These are phyloP conservation scores for Euphonia xanthogaster DNA, from an alignment of 2,797 vertebrate species.

Conservation along the genomic window DNA sequence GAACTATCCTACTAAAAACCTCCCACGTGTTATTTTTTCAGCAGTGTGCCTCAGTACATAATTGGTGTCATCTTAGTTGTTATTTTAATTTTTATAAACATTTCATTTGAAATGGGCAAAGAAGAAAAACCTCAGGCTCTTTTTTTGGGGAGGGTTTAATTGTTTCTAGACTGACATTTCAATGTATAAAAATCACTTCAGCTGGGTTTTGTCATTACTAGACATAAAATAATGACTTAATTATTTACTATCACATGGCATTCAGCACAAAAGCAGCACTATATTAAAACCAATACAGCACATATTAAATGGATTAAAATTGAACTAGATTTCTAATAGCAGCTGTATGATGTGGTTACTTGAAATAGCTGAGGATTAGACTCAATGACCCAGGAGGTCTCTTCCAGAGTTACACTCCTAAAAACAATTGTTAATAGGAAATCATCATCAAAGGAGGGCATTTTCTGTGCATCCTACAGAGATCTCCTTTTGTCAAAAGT, in stretches of 20 bases:
- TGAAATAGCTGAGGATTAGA: conserved; percentile 37
- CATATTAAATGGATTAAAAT: conserved; percentile 60
- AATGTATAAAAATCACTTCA: conserved; percentile 20
- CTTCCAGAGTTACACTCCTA: conserved; percentile 3
- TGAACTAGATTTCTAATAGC: conserved; percentile 31
- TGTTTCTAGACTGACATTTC: conserved; percentile 35
- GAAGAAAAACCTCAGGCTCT: conserved; percentile 23
- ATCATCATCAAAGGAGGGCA: neutral
- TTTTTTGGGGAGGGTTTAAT: neutral
- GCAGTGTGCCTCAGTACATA: neutral
- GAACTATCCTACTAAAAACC: neutral
- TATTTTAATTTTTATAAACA: neutral
- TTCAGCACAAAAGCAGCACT: conserved; percentile 44
- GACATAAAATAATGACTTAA: conserved; percentile 49
- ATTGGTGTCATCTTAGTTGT: neutral
- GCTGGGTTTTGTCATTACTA: conserved; percentile 35
- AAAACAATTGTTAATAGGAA: conserved; percentile 49
- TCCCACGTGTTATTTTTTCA: neutral
- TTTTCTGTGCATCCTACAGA: conserved; percentile 21
- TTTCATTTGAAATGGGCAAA: neutral
- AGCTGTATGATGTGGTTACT: conserved; percentile 45
- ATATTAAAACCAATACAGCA: neutral
- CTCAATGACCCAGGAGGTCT: conserved; percentile 54
- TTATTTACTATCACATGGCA: conserved; percentile 38
- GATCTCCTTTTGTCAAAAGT: conserved; percentile 24